phyloP scores from a whole-genome alignment of 2,113 vertebrate genomes.

The Carassius carassius region DNA sequence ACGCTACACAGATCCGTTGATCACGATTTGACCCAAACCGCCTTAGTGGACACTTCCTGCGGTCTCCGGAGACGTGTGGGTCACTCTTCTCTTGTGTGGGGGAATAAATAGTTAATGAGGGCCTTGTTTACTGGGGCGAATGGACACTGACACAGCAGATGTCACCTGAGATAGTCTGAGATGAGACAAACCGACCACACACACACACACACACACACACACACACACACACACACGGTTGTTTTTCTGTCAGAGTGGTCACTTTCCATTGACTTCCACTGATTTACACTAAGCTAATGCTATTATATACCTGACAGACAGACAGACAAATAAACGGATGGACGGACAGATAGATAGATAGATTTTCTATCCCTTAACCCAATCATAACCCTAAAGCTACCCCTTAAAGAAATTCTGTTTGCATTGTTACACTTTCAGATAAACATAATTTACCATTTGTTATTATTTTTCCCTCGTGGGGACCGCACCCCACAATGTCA shows the following conservation, averaged over 20 bases:
- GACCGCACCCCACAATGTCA: too few relatives aligned
- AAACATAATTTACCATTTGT: too few relatives aligned
- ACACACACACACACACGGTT: background rate
- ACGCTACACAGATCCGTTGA: background rate
- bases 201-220: conserved; percentile 14
- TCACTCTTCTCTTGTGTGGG: conserved; percentile 33
- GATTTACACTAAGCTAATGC: too few relatives aligned
- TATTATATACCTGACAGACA: too few relatives aligned
- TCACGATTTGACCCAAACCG: background rate
- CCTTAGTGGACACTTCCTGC: conserved; percentile 26
- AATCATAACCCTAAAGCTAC: too few relatives aligned
- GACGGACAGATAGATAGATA: background rate
- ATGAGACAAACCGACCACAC: background rate
- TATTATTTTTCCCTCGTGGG: too few relatives aligned
- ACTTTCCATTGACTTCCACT: conserved; percentile 10
- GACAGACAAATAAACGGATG: background rate
- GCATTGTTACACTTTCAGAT: too few relatives aligned
- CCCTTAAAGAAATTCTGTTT: too few relatives aligned
- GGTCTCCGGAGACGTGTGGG: conserved; percentile 37
- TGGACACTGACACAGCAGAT: conserved; percentile 56
- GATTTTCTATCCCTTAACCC: too few relatives aligned
- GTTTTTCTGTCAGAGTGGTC: background rate
- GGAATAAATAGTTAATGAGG: conserved; percentile 55
- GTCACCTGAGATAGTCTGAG: conserved; percentile 37
- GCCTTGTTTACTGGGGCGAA: conserved; percentile 47